Conservation (phyloP, 1,140 invertebrate genomes). For the Phocides pigmalion region DNA sequence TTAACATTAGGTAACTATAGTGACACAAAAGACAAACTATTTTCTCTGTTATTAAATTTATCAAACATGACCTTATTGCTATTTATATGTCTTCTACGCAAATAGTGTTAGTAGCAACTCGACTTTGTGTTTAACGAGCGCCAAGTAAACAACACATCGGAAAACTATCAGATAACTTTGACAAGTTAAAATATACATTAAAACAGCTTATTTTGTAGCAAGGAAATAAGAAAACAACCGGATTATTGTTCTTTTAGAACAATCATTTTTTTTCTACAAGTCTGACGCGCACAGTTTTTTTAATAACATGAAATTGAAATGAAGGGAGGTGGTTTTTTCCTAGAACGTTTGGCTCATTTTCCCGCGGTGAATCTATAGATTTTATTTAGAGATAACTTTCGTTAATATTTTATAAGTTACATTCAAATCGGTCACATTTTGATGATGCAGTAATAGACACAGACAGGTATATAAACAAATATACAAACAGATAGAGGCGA, state of each 20-base stretch:
- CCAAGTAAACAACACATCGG: slow-evolving; percentile 16
- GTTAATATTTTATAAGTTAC: too few relatives aligned
- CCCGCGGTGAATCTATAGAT: too few relatives aligned
- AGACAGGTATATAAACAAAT: too few relatives aligned
- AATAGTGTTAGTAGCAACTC: slow-evolving; percentile 20
- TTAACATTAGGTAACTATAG: too few relatives aligned
- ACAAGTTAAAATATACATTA: slow-evolving; percentile 19
- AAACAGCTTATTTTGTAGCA: slow-evolving; percentile 18
- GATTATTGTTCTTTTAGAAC: neutral
- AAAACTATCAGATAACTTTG: slow-evolving; percentile 23
- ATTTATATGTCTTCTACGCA: slow-evolving; percentile 10
- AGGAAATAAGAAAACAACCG: neutral
- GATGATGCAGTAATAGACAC: too few relatives aligned
- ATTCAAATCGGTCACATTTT: too few relatives aligned
- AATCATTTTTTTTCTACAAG: neutral
- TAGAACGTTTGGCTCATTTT: too few relatives aligned
- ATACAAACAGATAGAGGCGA: too few relatives aligned
- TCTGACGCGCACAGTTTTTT: neutral
- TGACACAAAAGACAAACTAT: neutral
- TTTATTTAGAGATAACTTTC: too few relatives aligned
- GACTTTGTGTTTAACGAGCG: slow-evolving; percentile 20
- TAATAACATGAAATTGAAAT: too few relatives aligned
- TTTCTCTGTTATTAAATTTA: neutral
- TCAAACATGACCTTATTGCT: slow-evolving; percentile 1
- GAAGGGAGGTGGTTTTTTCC: too few relatives aligned